These are phyloP conservation scores for Halcyon senegalensis DNA, from an alignment of 2,113 vertebrate species.

Conservation along the genomic window DNA sequence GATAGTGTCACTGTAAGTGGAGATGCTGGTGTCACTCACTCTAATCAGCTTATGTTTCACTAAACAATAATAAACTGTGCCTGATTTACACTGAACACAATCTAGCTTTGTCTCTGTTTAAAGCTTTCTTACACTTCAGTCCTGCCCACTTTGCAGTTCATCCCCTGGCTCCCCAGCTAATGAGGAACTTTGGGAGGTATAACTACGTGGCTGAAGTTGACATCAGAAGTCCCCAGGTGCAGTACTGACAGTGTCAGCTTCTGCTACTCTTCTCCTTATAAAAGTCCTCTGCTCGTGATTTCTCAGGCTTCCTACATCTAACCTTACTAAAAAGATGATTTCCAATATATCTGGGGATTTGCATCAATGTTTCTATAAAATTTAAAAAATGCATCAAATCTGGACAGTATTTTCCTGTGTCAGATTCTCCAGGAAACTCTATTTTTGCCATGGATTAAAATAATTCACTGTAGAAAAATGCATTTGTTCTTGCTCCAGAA, in stretches of 20 bases:
- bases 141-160: neutral
- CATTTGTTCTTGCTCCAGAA: neutral
- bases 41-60: neutral
- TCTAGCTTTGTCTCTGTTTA: neutral
- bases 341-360: neutral
- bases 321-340: neutral
- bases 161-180: neutral
- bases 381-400: neutral
- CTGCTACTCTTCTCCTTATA: neutral
- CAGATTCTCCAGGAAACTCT: neutral
- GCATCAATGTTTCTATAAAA: neutral
- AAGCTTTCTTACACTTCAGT: neutral
- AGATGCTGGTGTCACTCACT: neutral
- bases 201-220: neutral
- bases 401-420: neutral
- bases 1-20: rapidly evolving
- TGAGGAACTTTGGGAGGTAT: rapidly evolving
- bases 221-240: neutral
- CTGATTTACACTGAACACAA: neutral
- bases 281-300: neutral
- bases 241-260: neutral
- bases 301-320: neutral
- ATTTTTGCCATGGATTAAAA: neutral
- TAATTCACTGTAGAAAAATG: neutral
- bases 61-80: neutral